Base-by-base conservation (phyloP, 2,888 invertebrate species). In the Pyrrhia umbra region DNA sequence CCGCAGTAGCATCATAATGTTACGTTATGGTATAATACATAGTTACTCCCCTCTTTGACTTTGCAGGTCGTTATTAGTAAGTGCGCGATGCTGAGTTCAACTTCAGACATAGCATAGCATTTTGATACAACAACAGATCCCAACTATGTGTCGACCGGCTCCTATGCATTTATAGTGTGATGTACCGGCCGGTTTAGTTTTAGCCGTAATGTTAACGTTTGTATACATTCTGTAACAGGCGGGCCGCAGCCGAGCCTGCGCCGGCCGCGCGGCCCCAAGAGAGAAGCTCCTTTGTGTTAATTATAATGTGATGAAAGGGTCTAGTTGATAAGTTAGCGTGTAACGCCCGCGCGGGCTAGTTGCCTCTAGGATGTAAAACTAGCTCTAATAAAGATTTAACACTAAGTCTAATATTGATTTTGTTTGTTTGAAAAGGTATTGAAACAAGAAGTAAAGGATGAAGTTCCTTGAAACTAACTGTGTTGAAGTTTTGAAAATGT, bases 381-480 rank as follows among this genome's bases (percentile, higher is more conserved):
- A 93, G 90, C 84, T 89, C 88, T 85, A 93, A 94, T 93, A 94
- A 94, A 94, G 92, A 85, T 91, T 88, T 90, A 90, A 92, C 88
- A 91, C 88, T 95, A 95, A 86, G 93, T 95, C 96, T 96, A 96
- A 96, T 96, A 91, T 95, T 95, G 95, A 96, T 96, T 97, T 97
- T 96, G 96, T 97, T 97, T 97, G 96, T 96, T 97, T 96, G 96
- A 96, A 96, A 97, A 97, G 97, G 97, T 96, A 96, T 96, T 96
- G 96, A 96, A 96, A 96, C 96, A 97, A 96, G 97, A 97, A 96
- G 96, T 96, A 96, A 96, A 96, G 97, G 97, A 96, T 97, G 97
- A 97, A 96, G 95, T 95, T 95, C 95, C 94, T 94, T 94, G 94
- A 95, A 94, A 92, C 89, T 94, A 92, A 90, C 92, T 94, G 90